These are phyloP conservation scores for Cathartes aura DNA, from an alignment of 2,113 vertebrate genomes.

Conservation along the genomic window DNA sequence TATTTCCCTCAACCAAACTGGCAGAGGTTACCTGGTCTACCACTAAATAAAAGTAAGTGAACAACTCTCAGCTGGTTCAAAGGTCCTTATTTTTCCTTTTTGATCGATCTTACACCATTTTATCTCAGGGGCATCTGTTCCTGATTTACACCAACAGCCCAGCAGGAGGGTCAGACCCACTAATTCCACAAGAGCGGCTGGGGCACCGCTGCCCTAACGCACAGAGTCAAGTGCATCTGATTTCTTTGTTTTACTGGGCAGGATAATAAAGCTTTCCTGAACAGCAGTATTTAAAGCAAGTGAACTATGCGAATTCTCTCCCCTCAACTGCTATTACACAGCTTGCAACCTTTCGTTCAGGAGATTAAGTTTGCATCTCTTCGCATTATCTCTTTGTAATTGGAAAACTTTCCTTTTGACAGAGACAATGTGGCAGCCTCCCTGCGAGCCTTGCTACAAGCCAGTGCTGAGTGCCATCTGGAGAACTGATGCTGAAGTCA, in stretches of 20 bases:
- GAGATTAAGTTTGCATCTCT: conserved; percentile 81
- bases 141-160: not conserved
- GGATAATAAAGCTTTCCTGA: conserved; percentile 55
- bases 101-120: not conserved
- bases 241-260: conserved; percentile 55
- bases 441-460: conserved; percentile 77
- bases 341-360: conserved; percentile 79
- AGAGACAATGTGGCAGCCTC: conserved; percentile 79
- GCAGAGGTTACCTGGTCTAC: not conserved
- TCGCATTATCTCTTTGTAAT: conserved; percentile 79
- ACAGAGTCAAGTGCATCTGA: not conserved
- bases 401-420: conserved; percentile 80
- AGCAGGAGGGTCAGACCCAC: not conserved
- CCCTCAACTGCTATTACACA: conserved; percentile 73
- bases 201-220: not conserved
- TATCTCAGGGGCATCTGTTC: not conserved
- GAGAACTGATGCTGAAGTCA: conserved; percentile 69
- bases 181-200: not conserved
- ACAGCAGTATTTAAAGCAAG: conserved; percentile 69
- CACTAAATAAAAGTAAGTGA: not conserved
- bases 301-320: conserved; percentile 68
- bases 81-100: not conserved
- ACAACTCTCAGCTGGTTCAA: not conserved
- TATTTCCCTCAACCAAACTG: not conserved
- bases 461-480: conserved; percentile 80